Base-by-base conservation (phyloP, 2,888 invertebrate species). In the Leptura quadrifasciata region DNA sequence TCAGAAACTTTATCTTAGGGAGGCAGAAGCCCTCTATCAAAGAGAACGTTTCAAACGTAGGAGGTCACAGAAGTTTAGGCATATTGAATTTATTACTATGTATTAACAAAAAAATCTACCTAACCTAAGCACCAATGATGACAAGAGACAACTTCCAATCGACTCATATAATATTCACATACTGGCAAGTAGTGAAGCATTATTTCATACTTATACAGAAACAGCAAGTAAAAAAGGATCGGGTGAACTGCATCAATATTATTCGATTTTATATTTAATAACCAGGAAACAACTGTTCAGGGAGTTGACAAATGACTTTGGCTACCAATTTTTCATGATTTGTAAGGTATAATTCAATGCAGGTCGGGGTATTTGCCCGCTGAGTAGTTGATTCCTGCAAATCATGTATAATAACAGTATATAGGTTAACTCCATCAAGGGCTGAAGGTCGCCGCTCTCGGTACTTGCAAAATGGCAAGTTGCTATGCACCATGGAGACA, bases 21-120 rank as follows among this genome's bases (percentile, higher is more conserved):
- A 39, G 55, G 71, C 75, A 39, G 55, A 55, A 4, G 39, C 65
- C 2, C 71, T 71, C 21, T 71, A 71, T 27, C 12, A 63, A 27
- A 74, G 58, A 74, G 74, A 74, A 67, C 18, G 35, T 27, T 8
- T 20, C 27, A 47, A 54, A 1, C 15, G 60, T n/a, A 20, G 17
- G 58, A 18, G 24, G 18, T 4, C 18, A 27, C 24, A 55, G 35
- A 58, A 55, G 74, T 64, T 18, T n/a, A n/a, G n/a, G n/a, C n/a
- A n/a, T n/a, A n/a, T n/a, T n/a, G n/a, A n/a, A n/a, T n/a, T n/a
- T n/a, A 60, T 72, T 17, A 64, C 65, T 15, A 58, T 75, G 67
- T 71, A 72, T 27, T 75, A 84, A 83, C 79, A 81, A 21, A 58
- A 58, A 58, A 58, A 58, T 24, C 9, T 58, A 12, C 15, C 18